Evolutionary conservation across 2,888 invertebrate genomes (phyloP).

Genomic region (Belgica antarctica): DNA sequence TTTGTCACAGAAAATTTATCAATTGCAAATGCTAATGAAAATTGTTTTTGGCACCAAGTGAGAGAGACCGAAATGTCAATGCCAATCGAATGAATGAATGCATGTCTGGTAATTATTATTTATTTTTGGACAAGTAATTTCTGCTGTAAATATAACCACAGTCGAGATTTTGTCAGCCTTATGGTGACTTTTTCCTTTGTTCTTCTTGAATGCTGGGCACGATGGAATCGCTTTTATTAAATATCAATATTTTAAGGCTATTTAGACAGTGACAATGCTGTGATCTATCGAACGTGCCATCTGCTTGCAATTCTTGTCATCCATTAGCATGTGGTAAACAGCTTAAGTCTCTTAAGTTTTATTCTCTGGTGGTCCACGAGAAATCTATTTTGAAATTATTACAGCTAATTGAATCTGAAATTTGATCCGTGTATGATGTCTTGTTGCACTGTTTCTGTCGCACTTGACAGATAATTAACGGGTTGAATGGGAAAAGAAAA

Average conservation of each 20-base stretch:
- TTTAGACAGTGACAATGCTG: constrained; percentile 32
- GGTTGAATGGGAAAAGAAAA: no score
- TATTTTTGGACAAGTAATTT: neutral
- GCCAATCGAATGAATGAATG: neutral
- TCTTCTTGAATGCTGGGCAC: constrained; percentile 1
- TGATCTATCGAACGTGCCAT: constrained; percentile 24
- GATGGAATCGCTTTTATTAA: constrained; percentile 21
- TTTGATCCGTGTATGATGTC: neutral
- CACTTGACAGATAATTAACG: no score
- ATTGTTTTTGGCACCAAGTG: neutral
- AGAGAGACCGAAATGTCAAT: neutral
- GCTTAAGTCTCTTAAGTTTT: neutral
- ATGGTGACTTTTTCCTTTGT: constrained; percentile 30
- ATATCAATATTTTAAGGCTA: constrained; percentile 44
- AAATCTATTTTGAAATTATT: no score
- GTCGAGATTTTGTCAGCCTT: constrained; percentile 25
- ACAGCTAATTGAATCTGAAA: constrained; percentile 8
- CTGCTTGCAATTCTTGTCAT: neutral
- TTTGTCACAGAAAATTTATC: constrained; percentile 37
- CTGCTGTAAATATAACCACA: constrained; percentile 1
- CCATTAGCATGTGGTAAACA: neutral
- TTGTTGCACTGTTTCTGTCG: neutral
- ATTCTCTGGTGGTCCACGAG: neutral
- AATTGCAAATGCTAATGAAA: constrained; percentile 12
- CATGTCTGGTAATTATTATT: neutral